Evolutionary conservation across 2,797 vertebrate genomes (phyloP).

Genomic region (Mus spretus): DNA sequence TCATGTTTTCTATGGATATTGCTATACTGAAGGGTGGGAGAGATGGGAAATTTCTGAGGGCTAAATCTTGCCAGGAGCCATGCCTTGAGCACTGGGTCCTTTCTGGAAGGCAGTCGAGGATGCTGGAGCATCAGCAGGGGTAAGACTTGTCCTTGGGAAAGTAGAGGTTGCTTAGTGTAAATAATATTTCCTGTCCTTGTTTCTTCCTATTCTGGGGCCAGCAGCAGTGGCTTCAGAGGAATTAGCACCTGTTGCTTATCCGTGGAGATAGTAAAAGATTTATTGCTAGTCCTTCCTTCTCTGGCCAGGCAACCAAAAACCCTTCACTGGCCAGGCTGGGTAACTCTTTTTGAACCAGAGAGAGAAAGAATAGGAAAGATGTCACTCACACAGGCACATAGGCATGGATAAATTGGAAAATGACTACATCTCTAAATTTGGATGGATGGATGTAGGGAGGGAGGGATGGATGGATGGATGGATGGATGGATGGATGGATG

Average conservation of each 20-base stretch:
- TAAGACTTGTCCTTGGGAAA: neutral
- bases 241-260: neutral
- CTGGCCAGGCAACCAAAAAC: neutral
- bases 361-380: neutral
- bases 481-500: neutral
- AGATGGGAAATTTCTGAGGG: neutral
- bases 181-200: neutral
- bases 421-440: neutral
- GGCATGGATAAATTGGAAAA: neutral
- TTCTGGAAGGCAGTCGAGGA: neutral
- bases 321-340: neutral
- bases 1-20: neutral
- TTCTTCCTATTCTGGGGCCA: neutral
- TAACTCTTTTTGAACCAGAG: neutral
- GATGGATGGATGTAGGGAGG: neutral
- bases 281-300: neutral
- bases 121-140: neutral
- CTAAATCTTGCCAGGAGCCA: neutral
- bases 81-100: neutral
- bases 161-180: neutral
- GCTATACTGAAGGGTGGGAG: neutral
- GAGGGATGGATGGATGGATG: no score
- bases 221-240: neutral
- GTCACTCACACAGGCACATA: neutral
- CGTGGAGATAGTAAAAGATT: neutral